A percentile compares a stretch with the other conserved stretches of the same genome.
Conservation (phyloP, 2,797 vertebrate species). For the Limosa lapponica region DNA sequence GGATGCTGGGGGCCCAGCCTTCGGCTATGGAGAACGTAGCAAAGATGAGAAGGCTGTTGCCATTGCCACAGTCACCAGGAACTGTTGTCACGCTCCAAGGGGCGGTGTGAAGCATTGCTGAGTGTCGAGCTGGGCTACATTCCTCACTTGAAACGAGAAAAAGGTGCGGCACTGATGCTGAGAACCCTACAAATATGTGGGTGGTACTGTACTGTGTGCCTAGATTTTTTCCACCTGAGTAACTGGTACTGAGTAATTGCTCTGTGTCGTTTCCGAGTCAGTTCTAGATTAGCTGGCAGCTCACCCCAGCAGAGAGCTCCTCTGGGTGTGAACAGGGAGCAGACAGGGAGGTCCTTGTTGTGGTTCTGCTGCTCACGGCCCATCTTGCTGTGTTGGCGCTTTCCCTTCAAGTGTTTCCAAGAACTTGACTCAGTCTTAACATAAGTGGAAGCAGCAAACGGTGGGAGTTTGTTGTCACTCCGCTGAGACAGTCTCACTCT, state of each 20-base stretch:
- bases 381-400: constrained; percentile 28
- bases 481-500: background rate
- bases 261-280: constrained; percentile 37
- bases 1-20: constrained; percentile 16
- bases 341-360: constrained; percentile 67
- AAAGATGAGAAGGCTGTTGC: background rate
- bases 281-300: background rate
- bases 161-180: constrained; percentile 55
- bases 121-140: constrained; percentile 38
- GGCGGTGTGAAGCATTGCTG: background rate
- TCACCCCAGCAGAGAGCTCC: constrained; percentile 13
- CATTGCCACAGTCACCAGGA: constrained; percentile 8
- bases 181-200: constrained; percentile 53
- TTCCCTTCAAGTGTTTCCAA: constrained; percentile 60
- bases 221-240: constrained; percentile 72
- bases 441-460: background rate
- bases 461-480: constrained; percentile 43
- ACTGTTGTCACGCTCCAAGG: background rate
- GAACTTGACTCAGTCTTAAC: constrained; percentile 23
- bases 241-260: constrained; percentile 62
- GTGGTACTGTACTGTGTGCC: constrained; percentile 41
- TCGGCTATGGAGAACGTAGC: background rate
- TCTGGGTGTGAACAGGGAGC: constrained; percentile 48
- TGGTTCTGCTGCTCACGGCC: constrained; percentile 45
- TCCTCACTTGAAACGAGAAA: constrained; percentile 32